Percentiles rank a stretch among this genome's conserved stretches.
Conservation (phyloP, 2,888 invertebrate genomes). For the Oxyteleia sp. region DNA sequence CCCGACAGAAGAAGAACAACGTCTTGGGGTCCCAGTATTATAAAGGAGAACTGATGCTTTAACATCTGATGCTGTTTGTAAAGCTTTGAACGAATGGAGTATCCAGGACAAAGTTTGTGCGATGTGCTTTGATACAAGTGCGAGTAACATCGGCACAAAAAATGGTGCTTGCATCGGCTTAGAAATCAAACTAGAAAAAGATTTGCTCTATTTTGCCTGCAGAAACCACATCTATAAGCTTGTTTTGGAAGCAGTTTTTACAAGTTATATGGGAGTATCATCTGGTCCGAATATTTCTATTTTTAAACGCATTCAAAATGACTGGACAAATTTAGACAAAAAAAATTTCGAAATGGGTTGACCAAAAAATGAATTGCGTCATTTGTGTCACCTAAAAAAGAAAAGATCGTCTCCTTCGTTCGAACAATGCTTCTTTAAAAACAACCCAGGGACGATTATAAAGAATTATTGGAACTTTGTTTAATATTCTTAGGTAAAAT, state of each 20-base stretch:
- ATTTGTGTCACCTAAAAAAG: not conserved
- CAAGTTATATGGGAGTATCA: constrained; percentile 18
- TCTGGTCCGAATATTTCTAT: constrained; percentile 26
- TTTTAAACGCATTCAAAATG: constrained; percentile 32
- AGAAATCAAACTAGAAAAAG: constrained; percentile 73
- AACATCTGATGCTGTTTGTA: no score
- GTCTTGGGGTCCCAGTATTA: no score
- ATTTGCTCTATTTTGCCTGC: constrained; percentile 77
- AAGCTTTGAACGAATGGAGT: no score
- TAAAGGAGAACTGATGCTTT: no score
- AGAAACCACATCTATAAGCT: constrained; percentile 79
- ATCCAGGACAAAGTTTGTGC: constrained; percentile 4
- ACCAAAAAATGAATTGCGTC: constrained; percentile 10
- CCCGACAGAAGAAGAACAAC: no score
- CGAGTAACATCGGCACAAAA: constrained; percentile 75
- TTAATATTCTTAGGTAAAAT: not conserved
- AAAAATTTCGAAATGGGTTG: not conserved
- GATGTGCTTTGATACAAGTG: constrained; percentile 77
- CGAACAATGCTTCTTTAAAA: no score
- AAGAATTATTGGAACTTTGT: constrained; percentile 13
- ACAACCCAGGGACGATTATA: constrained; percentile 22
- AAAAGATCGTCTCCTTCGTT: no score
- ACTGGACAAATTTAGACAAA: constrained; percentile 9
- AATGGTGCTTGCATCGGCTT: constrained; percentile 62
- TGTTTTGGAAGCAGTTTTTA: constrained; percentile 29